Evolutionary conservation across 1,140 invertebrate genomes (phyloP).

Genomic region (Sycobia sp.): DNA sequence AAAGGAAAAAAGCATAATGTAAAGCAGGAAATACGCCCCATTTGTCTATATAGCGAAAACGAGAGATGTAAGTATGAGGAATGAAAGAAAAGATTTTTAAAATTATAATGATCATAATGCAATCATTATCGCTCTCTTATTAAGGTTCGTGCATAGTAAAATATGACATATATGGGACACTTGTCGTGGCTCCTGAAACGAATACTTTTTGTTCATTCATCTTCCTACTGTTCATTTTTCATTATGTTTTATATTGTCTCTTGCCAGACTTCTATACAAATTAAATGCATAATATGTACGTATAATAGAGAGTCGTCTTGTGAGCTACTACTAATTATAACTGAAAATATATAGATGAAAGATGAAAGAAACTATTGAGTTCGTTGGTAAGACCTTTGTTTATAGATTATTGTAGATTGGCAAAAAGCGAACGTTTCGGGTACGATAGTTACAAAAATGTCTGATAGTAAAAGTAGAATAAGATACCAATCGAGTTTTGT

Average conservation of each 20-base stretch:
- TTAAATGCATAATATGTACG: no score
- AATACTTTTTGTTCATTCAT: constrained; percentile 13
- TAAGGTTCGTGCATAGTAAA: constrained; percentile 43
- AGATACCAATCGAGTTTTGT: constrained; percentile 18
- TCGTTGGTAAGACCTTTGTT: no score
- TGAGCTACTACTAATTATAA: no score
- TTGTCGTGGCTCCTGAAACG: constrained; percentile 2
- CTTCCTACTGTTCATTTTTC: no score
- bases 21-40: constrained; percentile 4
- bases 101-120: constrained; percentile 22
- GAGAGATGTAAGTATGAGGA: constrained; percentile 10
- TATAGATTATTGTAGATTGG: background rate
- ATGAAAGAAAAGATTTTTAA: constrained; percentile 6
- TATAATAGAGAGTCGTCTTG: no score
- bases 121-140: constrained; percentile 44
- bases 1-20: no score
- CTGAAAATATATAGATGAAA: no score
- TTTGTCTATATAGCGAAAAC: constrained; percentile 24
- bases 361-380: no score
- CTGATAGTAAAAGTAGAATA: constrained; percentile 27
- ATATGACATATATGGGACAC: constrained; percentile 7
- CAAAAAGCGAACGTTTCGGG: constrained; percentile 2
- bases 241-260: no score
- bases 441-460: no score
- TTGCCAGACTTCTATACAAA: no score